A percentile compares a stretch with the other conserved stretches of the same genome.
phyloP scores from a whole-genome alignment of 2,797 vertebrate genomes.

The Malurus splendens region DNA sequence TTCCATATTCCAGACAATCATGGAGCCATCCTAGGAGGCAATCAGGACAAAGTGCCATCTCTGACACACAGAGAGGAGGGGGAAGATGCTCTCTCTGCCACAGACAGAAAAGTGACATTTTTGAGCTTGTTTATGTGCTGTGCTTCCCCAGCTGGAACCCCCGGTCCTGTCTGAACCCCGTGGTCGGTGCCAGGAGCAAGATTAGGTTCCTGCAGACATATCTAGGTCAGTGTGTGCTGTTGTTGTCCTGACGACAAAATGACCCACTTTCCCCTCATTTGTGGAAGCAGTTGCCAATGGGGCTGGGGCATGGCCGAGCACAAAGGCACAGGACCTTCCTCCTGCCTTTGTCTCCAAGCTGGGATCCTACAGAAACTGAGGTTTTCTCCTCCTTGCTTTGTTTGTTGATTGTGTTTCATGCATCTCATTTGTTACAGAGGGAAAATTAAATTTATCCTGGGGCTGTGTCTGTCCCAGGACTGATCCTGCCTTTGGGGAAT shows the following conservation, averaged over 20 bases:
- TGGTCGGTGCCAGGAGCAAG: neutral
- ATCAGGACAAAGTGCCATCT: constrained; percentile 65
- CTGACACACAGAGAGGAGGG: neutral
- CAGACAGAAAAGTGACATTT: neutral
- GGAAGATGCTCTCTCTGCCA: neutral
- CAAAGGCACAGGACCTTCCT: neutral
- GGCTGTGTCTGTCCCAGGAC: neutral
- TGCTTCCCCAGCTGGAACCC: neutral
- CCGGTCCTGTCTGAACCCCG: neutral
- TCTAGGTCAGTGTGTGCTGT: constrained; percentile 38
- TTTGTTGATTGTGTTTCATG: neutral
- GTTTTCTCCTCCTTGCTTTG: neutral
- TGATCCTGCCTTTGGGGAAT: constrained; percentile 71
- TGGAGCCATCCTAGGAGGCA: constrained; percentile 66
- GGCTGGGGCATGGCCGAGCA: neutral
- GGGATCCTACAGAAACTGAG: neutral
- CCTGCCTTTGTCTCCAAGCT: neutral
- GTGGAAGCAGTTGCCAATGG: neutral
- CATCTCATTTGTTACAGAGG: neutral
- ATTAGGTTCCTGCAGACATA: constrained; percentile 24
- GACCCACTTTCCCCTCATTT: constrained; percentile 47
- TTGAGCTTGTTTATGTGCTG: neutral
- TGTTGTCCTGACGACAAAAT: constrained; percentile 45
- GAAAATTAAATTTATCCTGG: neutral
- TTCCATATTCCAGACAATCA: constrained; percentile 72